Evolutionary conservation across 1,140 invertebrate genomes (phyloP).

Genomic region (Pachypeltis micranthus): DNA sequence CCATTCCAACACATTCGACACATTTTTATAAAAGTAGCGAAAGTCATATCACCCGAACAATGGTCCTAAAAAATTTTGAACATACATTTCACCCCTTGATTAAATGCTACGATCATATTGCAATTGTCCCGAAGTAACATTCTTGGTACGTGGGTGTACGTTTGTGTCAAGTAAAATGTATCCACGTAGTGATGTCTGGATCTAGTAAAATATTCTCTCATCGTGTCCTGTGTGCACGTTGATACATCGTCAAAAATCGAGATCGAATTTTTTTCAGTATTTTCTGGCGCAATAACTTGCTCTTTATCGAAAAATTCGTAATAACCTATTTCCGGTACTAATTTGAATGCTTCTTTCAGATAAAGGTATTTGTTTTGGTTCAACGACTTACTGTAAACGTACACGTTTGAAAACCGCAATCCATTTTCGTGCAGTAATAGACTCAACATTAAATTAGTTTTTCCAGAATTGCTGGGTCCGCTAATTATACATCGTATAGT

Average conservation of each 20-base stretch:
- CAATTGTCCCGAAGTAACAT: constrained; percentile 34
- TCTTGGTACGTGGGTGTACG: constrained; percentile 33
- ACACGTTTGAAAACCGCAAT: constrained; percentile 32
- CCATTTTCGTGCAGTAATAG: constrained; percentile 32
- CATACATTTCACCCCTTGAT: constrained; percentile 8
- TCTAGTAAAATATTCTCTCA: constrained; percentile 33
- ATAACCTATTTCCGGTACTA: constrained; percentile 24
- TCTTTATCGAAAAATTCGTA: constrained; percentile 26
- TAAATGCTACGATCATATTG: constrained; percentile 29
- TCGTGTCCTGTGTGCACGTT: constrained; percentile 32
- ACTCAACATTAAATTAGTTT: constrained; percentile 32
- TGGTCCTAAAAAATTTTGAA: constrained; percentile 16
- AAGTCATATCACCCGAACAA: constrained; percentile 9
- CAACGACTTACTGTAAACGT: constrained; percentile 30
- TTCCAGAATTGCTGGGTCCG: constrained; percentile 31
- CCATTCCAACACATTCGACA: background rate
- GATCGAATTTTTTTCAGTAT: constrained; percentile 28
- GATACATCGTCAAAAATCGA: constrained; percentile 35
- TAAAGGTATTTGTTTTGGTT: constrained; percentile 30
- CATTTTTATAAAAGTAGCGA: constrained; percentile 4
- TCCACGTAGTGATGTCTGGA: constrained; percentile 32
- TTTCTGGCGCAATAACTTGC: constrained; percentile 26
- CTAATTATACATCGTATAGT: constrained; percentile 28
- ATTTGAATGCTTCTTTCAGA: constrained; percentile 24
- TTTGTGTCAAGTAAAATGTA: constrained; percentile 34